These are phyloP conservation scores for Notiomystis cincta DNA, from an alignment of 2,113 vertebrate species.

Conservation along the genomic window DNA sequence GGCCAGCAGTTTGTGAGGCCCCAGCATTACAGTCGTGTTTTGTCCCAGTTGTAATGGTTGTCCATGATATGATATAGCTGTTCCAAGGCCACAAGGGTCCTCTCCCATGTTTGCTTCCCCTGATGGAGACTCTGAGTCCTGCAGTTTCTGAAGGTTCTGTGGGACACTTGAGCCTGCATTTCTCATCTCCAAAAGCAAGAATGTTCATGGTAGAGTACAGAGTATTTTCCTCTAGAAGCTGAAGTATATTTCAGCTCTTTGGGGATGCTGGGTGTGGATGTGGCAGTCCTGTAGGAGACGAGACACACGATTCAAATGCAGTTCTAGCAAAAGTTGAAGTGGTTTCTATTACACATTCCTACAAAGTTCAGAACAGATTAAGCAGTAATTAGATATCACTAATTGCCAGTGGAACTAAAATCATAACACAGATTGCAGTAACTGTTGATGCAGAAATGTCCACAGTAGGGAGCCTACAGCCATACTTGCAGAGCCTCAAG, in stretches of 20 bases:
- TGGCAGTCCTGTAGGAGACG: background rate
- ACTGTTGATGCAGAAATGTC: background rate
- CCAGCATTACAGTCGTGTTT: background rate
- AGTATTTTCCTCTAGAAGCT: background rate
- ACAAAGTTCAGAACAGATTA: conserved; percentile 17
- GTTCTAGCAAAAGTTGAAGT: background rate
- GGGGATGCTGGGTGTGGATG: background rate
- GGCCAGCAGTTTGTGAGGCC: background rate
- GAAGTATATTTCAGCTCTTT: background rate
- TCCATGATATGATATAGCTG: background rate
- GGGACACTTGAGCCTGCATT: background rate
- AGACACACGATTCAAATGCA: background rate
- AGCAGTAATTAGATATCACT: conserved; percentile 12
- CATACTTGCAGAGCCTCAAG: background rate
- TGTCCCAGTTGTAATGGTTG: background rate
- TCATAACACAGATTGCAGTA: background rate
- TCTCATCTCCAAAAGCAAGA: background rate
- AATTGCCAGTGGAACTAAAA: conserved; percentile 6
- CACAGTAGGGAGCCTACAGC: background rate
- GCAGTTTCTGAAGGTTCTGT: background rate
- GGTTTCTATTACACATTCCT: conserved; percentile 21
- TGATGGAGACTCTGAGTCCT: background rate
- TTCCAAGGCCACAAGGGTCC: background rate
- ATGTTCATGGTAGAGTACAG: background rate
- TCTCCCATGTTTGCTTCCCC: background rate